Evolutionary conservation across 2,797 vertebrate genomes (phyloP).

Genomic region (Danio choprae): DNA sequence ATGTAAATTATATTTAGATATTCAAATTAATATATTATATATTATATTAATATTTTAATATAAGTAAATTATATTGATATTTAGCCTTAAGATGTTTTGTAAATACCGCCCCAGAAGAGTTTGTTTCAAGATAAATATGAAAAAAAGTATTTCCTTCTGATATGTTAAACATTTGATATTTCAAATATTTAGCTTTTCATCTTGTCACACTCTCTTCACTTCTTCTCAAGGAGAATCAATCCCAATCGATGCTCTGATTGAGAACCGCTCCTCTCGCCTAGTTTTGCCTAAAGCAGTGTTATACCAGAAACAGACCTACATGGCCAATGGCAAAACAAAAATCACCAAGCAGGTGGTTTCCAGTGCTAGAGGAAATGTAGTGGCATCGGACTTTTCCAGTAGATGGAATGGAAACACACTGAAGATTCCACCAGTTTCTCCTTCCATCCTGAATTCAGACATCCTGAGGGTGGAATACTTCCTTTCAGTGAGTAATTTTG

Average conservation of each 20-base stretch:
- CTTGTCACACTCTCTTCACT: background rate
- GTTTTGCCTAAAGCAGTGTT: constrained; percentile 86
- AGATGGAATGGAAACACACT: constrained; percentile 83
- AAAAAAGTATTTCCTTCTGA: background rate
- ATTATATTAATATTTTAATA: too few relatives aligned
- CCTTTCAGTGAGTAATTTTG: constrained; percentile 77
- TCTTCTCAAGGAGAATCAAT: constrained; percentile 79
- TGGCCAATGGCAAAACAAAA: constrained; percentile 80
- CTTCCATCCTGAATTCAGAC: constrained; percentile 83
- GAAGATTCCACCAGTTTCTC: constrained; percentile 83
- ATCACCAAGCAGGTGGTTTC: constrained; percentile 80
- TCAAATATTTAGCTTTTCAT: background rate
- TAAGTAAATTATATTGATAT: too few relatives aligned
- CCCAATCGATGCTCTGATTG: constrained; percentile 84
- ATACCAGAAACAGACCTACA: constrained; percentile 85
- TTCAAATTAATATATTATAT: too few relatives aligned
- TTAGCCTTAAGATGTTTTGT: too few relatives aligned
- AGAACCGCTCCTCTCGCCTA: constrained; percentile 84
- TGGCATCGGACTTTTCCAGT: constrained; percentile 82
- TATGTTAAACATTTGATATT: background rate
- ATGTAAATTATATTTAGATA: too few relatives aligned
- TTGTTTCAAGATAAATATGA: background rate
- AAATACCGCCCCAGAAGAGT: too few relatives aligned
- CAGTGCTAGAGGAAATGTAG: constrained; percentile 81
- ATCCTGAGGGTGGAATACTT: constrained; percentile 85